A percentile compares a stretch with the other conserved stretches of the same genome.
phyloP scores from a whole-genome alignment of 2,113 vertebrate species.

The Rhipidura dahli region DNA sequence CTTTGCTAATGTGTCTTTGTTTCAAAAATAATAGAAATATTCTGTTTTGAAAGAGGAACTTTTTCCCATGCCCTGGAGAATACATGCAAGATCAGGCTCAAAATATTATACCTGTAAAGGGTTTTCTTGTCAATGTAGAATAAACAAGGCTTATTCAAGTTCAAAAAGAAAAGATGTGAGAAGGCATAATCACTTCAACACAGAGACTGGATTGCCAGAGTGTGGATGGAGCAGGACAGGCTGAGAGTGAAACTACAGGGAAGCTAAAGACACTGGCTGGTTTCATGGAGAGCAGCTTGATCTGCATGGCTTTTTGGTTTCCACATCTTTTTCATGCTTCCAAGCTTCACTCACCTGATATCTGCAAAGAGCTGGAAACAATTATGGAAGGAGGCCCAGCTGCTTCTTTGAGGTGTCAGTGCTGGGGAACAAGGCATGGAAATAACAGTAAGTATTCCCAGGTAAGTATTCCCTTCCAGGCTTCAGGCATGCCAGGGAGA shows the following conservation, averaged over 20 bases:
- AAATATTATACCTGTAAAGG: not conserved
- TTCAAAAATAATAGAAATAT: not conserved
- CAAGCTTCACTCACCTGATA: not conserved
- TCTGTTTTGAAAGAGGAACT: not conserved
- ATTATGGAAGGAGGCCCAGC: not conserved
- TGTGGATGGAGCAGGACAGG: not conserved
- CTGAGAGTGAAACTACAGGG: not conserved
- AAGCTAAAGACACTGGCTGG: not conserved
- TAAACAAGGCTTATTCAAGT: not conserved
- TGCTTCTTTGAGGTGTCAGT: not conserved
- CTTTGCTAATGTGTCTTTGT: not conserved
- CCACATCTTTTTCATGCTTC: not conserved
- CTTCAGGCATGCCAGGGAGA: too few relatives aligned
- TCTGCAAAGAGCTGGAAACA: not conserved
- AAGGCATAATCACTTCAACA: not conserved
- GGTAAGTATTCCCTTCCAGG: not conserved
- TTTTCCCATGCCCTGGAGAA: not conserved
- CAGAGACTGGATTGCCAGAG: not conserved
- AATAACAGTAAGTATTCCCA: not conserved
- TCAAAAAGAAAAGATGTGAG: not conserved
- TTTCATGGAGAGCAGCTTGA: not conserved
- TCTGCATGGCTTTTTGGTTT: not conserved
- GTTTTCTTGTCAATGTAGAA: not conserved
- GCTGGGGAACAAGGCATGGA: not conserved
- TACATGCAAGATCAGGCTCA: not conserved